Conservation (phyloP, 2,888 invertebrate genomes). For the Protodeltote pygarga region DNA sequence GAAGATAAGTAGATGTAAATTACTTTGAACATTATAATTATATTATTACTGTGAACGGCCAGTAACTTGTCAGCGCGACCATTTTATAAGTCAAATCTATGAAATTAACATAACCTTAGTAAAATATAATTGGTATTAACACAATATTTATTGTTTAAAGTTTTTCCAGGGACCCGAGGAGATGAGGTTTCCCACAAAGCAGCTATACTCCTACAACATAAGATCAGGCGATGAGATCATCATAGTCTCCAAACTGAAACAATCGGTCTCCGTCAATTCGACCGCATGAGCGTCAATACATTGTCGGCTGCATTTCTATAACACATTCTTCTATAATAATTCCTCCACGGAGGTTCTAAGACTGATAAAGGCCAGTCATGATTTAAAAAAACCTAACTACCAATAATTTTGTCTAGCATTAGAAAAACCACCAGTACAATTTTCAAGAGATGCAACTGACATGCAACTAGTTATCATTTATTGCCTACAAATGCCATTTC, state of each 20-base stretch:
- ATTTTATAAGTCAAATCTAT: no score
- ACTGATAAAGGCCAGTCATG: constrained; percentile 28
- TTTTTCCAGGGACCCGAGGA: constrained; percentile 92
- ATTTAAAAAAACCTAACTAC: constrained; percentile 4
- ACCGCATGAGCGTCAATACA: constrained; percentile 52
- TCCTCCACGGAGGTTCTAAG: constrained; percentile 18
- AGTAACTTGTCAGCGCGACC: no score
- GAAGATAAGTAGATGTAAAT: no score
- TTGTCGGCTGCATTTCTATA: constrained; percentile 50
- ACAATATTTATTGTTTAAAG: constrained; percentile 40
- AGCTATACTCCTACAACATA: constrained; percentile 96
- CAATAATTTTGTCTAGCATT: constrained; percentile 12
- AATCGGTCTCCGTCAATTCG: constrained; percentile 76
- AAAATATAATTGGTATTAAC: constrained; percentile 30
- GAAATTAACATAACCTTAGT: constrained; percentile 19
- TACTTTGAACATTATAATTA: no score
- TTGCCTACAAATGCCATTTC: constrained; percentile 44
- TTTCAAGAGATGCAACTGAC: constrained; percentile 47
- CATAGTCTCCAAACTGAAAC: constrained; percentile 92
- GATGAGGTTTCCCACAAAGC: constrained; percentile 95
- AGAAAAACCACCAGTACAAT: constrained; percentile 21
- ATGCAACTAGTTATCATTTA: constrained; percentile 21
- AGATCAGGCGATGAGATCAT: constrained; percentile 96
- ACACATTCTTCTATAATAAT: constrained; percentile 5
- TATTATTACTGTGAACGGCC: no score